Percentiles rank a stretch among this genome's conserved stretches.
Conservation (phyloP, 2,113 vertebrate species). For the Columba janthina region DNA sequence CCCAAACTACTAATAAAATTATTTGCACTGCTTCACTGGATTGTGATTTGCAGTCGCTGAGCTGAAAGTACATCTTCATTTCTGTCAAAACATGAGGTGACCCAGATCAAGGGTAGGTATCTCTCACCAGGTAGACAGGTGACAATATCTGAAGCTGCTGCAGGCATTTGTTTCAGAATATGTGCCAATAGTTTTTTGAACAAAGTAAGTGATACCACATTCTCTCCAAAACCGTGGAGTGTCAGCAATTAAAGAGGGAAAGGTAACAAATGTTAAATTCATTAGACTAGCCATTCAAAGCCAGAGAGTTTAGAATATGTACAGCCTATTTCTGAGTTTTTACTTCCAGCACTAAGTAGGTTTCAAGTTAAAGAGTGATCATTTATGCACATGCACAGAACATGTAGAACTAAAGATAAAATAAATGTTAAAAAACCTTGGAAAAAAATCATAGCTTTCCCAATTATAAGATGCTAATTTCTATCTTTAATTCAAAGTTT, state of each 20-base stretch:
- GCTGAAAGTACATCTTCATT: neutral
- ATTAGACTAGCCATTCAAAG: neutral
- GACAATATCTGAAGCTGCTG: neutral
- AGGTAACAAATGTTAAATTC: neutral
- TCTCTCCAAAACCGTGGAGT: neutral
- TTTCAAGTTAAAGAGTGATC: neutral
- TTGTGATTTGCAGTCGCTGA: neutral
- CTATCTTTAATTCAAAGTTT: neutral
- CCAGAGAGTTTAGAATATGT: neutral
- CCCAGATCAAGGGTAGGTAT: neutral
- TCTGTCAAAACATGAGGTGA: neutral
- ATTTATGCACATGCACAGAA: neutral
- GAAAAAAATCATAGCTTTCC: neutral
- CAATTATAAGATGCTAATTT: neutral
- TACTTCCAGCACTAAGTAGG: neutral
- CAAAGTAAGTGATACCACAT: neutral
- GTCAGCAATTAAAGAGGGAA: neutral
- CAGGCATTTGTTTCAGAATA: neutral
- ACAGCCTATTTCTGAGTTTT: neutral
- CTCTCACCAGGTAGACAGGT: neutral
- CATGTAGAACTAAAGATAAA: neutral
- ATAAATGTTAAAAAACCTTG: neutral
- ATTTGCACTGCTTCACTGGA: neutral
- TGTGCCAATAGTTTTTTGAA: neutral
- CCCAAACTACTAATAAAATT: neutral